These are phyloP conservation scores for Rutpela maculata DNA, from an alignment of 2,888 invertebrate genomes.

Conservation along the genomic window DNA sequence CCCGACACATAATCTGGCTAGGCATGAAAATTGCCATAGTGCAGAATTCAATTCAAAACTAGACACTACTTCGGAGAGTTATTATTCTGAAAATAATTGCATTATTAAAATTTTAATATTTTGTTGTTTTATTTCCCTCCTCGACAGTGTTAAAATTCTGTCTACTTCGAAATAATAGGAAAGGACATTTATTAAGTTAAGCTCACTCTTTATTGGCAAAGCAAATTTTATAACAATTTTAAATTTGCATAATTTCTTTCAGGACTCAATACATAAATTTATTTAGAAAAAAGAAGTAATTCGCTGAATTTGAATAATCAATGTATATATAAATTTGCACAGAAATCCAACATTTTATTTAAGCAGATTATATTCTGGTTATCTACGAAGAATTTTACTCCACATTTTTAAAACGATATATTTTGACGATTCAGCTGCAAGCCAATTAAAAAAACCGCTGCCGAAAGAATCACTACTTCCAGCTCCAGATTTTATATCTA, in stretches of 20 bases:
- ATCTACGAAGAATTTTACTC: not conserved
- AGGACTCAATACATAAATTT: not conserved
- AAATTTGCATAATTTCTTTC: constrained; percentile 1
- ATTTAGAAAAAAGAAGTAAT: not conserved
- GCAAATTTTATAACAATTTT: not conserved
- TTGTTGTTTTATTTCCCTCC: constrained; percentile 20
- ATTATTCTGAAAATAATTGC: constrained; percentile 16
- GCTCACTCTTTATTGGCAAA: not conserved
- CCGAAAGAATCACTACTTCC: too few species aligned
- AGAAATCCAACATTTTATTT: not conserved
- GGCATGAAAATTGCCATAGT: not conserved
- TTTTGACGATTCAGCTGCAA: too few species aligned
- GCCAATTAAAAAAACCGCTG: too few species aligned
- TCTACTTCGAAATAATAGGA: not conserved
- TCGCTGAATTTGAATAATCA: not conserved
- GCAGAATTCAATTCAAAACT: constrained; percentile 3
- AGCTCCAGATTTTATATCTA: too few species aligned
- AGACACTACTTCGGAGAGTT: not conserved
- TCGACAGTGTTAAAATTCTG: not conserved
- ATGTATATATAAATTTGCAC: not conserved
- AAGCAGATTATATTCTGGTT: not conserved
- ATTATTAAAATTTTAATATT: constrained; percentile 26
- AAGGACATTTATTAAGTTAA: not conserved
- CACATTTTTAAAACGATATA: not conserved
- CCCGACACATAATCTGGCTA: not conserved